Base-by-base conservation (phyloP, 2,797 vertebrate species). In the Neopelma chrysocephalum region DNA sequence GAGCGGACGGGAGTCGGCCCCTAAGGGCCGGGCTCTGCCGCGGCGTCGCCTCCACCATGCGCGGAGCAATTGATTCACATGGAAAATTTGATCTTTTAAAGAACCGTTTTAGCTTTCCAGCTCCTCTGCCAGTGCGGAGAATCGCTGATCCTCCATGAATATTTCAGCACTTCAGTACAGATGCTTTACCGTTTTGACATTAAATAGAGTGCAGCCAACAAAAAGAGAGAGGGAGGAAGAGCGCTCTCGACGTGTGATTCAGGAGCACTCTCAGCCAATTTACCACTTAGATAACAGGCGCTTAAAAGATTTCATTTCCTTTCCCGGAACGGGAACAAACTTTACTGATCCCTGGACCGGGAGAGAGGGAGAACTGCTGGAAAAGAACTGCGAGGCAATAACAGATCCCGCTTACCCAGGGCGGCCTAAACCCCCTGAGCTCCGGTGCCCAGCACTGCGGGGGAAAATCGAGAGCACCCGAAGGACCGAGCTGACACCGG, bases 151-250 rank as follows among this genome's bases (percentile, higher is more conserved):
- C 73, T 36, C 94, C 94, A 96, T 97, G 90, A 97, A 97, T 97
- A 97, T 97, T 97, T 97, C 96, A 97, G 92, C 93, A 94, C 92
- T 94, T 97, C 97, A 97, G 92, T 87, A 92, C 78, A 87, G 96
- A 96, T 95, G 93, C 96, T 88, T 97, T 96, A 91, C 92, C 91
- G 84, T 87, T 94, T 87, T 97, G 95, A 96, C 97, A 91, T 95
- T 92, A 95, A 96, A 96, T 90, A 97, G 94, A 96, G 95, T 94
- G 95, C 96, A 94, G 92, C 94, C 95, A 82, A 84, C 93, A 93
- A 95, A 93, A 89, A 89, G 87, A 65, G 81, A 60, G 34, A 82
- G 78, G 60, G 68, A 94, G 82, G 50, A 82, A 73, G 43, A 87
- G 75, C 38, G 53, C 72, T 88, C 82, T 88, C 94, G 66, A 79